Evolutionary conservation across 2,888 invertebrate genomes (phyloP).

Genomic region (Chloroclysta siterata): DNA sequence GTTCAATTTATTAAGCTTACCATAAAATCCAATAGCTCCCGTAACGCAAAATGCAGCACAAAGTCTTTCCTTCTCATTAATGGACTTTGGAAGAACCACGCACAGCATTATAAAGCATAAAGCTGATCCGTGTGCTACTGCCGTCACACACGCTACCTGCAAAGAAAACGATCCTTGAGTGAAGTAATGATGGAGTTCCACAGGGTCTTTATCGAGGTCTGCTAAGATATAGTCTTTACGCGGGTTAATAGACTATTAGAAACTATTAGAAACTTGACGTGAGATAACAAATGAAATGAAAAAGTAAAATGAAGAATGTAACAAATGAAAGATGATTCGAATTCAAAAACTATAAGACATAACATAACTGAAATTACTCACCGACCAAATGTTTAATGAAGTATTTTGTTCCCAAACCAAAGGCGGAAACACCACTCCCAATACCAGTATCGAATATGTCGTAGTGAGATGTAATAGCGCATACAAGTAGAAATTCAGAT

Average conservation of each 20-base stretch:
- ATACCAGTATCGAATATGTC: conserved; percentile 80
- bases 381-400: conserved; percentile 73
- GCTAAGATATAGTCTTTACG: conserved; percentile 4
- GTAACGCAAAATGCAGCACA: conserved; percentile 76
- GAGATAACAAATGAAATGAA: background rate
- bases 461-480: conserved; percentile 80
- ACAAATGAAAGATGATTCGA: too few species aligned
- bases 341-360: background rate
- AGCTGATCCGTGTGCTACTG: conserved; percentile 70
- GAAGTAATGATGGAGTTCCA: conserved; percentile 5
- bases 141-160: conserved; percentile 65
- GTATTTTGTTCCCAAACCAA: conserved; percentile 78
- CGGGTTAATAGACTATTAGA: background rate
- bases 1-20: too few species aligned
- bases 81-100: conserved; percentile 69
- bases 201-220: conserved; percentile 19
- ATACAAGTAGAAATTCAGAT: conserved; percentile 84
- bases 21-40: conserved; percentile 83
- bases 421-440: conserved; percentile 82
- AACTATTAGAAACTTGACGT: background rate
- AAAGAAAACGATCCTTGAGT: conserved; percentile 11
- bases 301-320: too few species aligned
- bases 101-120: conserved; percentile 75
- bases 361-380: conserved; percentile 47
- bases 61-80: conserved; percentile 71